Conservation (phyloP, 1,140 invertebrate genomes). For the Cheumatopsyche charites region DNA sequence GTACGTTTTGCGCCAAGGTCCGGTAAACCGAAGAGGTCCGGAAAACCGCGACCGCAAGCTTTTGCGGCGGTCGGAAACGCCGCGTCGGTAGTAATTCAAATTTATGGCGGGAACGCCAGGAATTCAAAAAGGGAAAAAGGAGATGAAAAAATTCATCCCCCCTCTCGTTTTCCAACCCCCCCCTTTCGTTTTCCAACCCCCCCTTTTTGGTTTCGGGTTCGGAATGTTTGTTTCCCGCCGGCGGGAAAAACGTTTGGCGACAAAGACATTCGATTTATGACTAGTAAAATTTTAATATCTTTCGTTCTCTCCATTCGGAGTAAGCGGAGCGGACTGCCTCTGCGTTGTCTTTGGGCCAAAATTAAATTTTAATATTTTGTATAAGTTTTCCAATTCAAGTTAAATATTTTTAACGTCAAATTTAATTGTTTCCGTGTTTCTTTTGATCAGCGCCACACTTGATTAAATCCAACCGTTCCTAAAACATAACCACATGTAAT, state of each 20-base stretch:
- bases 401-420: too few relatives aligned
- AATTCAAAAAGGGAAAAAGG: slow-evolving; percentile 20
- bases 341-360: too few relatives aligned
- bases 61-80: slow-evolving; percentile 27
- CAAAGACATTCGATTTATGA: slow-evolving; percentile 31
- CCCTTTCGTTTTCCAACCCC: too few relatives aligned
- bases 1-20: not conserved
- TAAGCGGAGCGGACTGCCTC: too few relatives aligned
- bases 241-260: slow-evolving; percentile 19
- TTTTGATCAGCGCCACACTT: too few relatives aligned
- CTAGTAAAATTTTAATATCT: slow-evolving; percentile 32
- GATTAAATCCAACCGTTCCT: too few relatives aligned
- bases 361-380: too few relatives aligned
- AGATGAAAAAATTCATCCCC: not conserved
- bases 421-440: too few relatives aligned
- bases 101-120: slow-evolving; percentile 26
- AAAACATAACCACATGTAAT: too few relatives aligned
- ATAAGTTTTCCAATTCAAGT: too few relatives aligned
- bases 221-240: slow-evolving; percentile 23
- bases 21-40: slow-evolving; percentile 14
- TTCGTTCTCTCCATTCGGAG: not conserved
- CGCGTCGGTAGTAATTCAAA: slow-evolving; percentile 27
- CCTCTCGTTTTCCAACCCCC: too few relatives aligned
- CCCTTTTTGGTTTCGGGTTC: too few relatives aligned
- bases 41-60: slow-evolving; percentile 24